These are phyloP conservation scores for Orycteropus afer DNA, from an alignment of 2,113 vertebrate genomes.

Conservation along the genomic window DNA sequence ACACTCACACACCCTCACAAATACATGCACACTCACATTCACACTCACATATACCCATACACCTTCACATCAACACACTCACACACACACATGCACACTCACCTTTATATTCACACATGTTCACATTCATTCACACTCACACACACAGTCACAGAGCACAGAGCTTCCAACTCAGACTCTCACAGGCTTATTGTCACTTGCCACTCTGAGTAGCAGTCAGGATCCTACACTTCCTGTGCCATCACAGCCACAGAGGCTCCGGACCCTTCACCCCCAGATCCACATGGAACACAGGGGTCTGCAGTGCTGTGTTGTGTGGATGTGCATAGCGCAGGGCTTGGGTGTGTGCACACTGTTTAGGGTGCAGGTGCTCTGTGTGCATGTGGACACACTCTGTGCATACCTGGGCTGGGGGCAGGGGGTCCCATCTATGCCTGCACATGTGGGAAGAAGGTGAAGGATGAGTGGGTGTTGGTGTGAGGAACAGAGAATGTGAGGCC, in stretches of 20 bases:
- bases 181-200: not conserved
- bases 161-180: not conserved
- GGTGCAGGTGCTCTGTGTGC: not conserved
- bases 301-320: not conserved
- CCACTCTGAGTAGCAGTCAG: rapidly evolving
- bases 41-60: too few relatives aligned
- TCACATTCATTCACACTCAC: not conserved
- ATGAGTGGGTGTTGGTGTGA: not conserved
- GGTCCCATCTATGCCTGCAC: rapidly evolving
- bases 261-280: not conserved
- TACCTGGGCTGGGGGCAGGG: too few relatives aligned
- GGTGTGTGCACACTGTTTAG: not conserved
- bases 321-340: not conserved
- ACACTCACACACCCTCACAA: not conserved
- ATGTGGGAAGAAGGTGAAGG: rapidly evolving
- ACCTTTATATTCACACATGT: too few relatives aligned
- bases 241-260: not conserved
- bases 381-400: not conserved
- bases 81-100: not conserved
- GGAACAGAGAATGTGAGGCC: rapidly evolving
- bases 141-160: not conserved
- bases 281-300: not conserved
- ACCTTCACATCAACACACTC: too few relatives aligned
- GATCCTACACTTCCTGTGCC: rapidly evolving
- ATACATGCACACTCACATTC: too few relatives aligned